phyloP scores from a whole-genome alignment of 1,140 invertebrate genomes.

The Platorchestia sp. region DNA sequence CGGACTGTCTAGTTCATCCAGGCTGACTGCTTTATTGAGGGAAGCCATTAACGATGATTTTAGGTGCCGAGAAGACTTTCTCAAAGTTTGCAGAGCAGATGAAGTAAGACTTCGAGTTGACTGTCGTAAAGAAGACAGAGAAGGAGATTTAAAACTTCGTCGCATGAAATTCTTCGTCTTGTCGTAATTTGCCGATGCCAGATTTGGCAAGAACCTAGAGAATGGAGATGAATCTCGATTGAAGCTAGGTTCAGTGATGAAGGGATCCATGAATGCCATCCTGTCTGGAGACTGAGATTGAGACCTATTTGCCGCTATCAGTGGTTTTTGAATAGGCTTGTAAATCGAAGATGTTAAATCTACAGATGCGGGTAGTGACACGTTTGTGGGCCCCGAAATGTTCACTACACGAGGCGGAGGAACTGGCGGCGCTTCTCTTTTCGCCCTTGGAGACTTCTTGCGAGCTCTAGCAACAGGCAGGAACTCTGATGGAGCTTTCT shows the following conservation, averaged over 20 bases:
- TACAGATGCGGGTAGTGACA: neutral
- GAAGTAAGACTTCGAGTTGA: conserved; percentile 33
- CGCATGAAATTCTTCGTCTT: conserved; percentile 31
- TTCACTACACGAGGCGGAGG: conserved; percentile 1
- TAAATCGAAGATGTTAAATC: conserved; percentile 9
- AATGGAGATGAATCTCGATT: conserved; percentile 48
- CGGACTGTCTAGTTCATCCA: conserved; percentile 12
- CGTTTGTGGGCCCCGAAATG: conserved; percentile 20
- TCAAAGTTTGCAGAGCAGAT: conserved; percentile 44
- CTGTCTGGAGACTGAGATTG: neutral
- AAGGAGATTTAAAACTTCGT: conserved; percentile 25
- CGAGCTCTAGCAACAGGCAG: neutral
- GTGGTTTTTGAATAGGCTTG: neutral
- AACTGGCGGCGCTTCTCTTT: neutral
- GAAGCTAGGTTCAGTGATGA: neutral
- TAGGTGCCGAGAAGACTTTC: conserved; percentile 27
- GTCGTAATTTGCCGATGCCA: neutral
- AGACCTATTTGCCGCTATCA: neutral
- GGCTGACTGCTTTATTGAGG: neutral
- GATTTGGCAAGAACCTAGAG: conserved; percentile 15
- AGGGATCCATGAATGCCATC: conserved; percentile 34
- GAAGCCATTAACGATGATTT: conserved; percentile 25
- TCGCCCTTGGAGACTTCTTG: neutral
- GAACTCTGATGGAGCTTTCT: neutral
- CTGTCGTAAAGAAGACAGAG: neutral